Evolutionary conservation across 2,113 vertebrate species (phyloP).

Genomic region (Lagenorhynchus albirostris): DNA sequence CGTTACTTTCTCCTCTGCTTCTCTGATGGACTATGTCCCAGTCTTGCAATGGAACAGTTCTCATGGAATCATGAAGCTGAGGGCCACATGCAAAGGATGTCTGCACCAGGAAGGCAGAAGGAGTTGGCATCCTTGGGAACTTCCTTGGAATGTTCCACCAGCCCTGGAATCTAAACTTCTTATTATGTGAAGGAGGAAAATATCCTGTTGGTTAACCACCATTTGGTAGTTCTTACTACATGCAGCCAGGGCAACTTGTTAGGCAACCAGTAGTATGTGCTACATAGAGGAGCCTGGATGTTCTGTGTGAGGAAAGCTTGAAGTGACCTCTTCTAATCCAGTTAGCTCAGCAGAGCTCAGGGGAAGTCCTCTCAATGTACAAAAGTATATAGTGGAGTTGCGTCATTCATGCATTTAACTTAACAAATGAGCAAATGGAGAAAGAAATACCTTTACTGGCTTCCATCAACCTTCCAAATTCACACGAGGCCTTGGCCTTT

Average conservation of each 20-base stretch:
- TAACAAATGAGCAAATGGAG: neutral
- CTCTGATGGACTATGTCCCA: neutral
- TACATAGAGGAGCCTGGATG: neutral
- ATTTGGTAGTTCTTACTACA: neutral
- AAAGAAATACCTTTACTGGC: neutral
- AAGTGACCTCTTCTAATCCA: neutral
- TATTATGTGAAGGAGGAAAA: neutral
- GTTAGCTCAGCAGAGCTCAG: neutral
- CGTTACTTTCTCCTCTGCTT: neutral
- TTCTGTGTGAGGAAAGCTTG: fast-evolving
- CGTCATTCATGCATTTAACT: neutral
- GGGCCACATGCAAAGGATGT: fast-evolving
- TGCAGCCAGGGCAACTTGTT: neutral
- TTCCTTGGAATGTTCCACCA: neutral
- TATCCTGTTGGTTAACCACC: neutral
- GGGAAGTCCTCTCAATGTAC: neutral
- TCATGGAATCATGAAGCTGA: neutral
- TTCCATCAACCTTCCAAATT: neutral
- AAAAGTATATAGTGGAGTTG: fast-evolving
- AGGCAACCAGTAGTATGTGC: neutral
- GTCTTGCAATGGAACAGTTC: neutral
- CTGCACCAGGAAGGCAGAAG: neutral
- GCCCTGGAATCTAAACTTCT: neutral
- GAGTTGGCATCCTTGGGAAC: neutral
- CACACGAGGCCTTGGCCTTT: neutral